A percentile compares a stretch with the other conserved stretches of the same genome.
These are phyloP conservation scores for Styela clava DNA, from an alignment of 23 tunicate genomes.

Conservation along the genomic window DNA sequence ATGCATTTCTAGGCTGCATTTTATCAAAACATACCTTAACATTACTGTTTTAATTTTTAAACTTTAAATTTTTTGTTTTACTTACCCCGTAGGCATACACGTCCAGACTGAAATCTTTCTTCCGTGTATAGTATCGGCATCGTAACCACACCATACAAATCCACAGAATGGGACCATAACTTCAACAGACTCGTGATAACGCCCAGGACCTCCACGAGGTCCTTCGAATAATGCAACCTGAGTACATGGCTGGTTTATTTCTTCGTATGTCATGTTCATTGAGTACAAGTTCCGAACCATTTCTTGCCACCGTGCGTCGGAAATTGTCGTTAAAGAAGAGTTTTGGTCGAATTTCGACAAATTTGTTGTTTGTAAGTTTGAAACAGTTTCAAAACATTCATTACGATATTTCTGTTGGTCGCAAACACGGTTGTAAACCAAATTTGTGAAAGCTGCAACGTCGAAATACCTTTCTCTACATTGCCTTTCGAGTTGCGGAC, in stretches of 20 bases:
- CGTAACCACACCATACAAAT: conserved; percentile 65
- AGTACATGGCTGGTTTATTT: conserved; percentile 45
- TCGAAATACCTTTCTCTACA: conserved; percentile 30
- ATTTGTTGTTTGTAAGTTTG: background rate
- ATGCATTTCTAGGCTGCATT: no score
- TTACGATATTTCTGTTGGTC: background rate
- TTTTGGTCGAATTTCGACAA: background rate
- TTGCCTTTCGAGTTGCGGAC: conserved; percentile 41
- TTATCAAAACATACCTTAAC: no score
- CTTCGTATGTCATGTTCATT: conserved; percentile 23
- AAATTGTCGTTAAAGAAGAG: background rate
- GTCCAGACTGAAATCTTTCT: conserved; percentile 46
- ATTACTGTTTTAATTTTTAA: no score
- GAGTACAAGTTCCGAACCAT: conserved; percentile 3
- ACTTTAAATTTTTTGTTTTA: conserved; percentile 48
- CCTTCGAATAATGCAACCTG: conserved; percentile 64
- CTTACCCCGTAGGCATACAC: conserved; percentile 54
- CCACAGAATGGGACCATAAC: conserved; percentile 49
- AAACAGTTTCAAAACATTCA: background rate
- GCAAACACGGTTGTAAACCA: conserved; percentile 30
- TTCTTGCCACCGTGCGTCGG: background rate
- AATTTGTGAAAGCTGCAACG: conserved; percentile 32
- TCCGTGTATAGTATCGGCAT: conserved; percentile 17
- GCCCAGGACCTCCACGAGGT: conserved; percentile 30
- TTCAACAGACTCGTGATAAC: conserved; percentile 41